Percentiles rank a stretch among this genome's conserved stretches.
These are phyloP conservation scores for Dipodomys spectabilis DNA, from an alignment of 2,113 vertebrate species.

Conservation along the genomic window DNA sequence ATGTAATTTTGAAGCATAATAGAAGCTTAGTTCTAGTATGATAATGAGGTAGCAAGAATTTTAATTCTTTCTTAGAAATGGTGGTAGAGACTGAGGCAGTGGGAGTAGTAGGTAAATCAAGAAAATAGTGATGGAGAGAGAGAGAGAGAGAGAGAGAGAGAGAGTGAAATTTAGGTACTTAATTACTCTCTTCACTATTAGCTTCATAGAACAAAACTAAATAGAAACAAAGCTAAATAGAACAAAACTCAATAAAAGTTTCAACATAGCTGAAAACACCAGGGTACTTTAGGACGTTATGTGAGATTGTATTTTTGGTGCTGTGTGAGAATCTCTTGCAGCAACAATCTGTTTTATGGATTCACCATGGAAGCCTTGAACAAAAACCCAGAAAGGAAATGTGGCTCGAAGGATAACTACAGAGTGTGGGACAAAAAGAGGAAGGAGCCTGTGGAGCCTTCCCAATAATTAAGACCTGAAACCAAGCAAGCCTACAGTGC, in stretches of 20 bases:
- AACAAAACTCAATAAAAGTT: neutral
- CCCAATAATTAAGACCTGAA: neutral
- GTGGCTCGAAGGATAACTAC: too few species aligned
- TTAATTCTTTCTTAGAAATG: constrained; percentile 17
- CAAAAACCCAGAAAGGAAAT: neutral
- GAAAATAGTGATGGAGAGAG: neutral
- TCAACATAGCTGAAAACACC: neutral
- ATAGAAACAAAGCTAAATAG: neutral
- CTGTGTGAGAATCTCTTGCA: neutral
- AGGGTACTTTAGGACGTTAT: neutral
- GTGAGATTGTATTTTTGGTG: neutral
- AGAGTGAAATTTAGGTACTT: neutral
- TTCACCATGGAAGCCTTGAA: neutral
- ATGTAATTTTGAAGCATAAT: neutral
- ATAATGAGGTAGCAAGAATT: neutral
- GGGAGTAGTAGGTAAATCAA: rapidly evolving
- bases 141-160: too few species aligned
- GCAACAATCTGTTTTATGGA: neutral
- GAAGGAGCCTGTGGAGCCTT: neutral
- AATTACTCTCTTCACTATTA: neutral
- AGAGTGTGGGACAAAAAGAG: neutral
- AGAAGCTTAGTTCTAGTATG: neutral
- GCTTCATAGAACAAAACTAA: neutral
- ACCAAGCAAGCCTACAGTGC: neutral
- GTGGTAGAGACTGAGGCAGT: neutral